Conservation (phyloP, 1,140 invertebrate genomes). For the Achatina immaculata region DNA sequence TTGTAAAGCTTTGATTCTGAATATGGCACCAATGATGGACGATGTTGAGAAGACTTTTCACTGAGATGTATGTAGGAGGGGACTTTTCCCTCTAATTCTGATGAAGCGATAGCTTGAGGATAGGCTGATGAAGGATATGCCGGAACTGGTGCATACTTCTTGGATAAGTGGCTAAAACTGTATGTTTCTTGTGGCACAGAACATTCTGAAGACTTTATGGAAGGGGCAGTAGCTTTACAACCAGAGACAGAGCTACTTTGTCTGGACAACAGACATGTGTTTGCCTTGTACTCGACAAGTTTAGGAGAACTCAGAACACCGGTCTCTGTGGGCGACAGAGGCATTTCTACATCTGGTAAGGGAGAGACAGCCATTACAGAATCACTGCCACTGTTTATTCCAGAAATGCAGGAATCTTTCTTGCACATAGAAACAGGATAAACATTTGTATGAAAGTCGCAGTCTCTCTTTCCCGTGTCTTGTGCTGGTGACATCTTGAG, state of each 20-base stretch:
- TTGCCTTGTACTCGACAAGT: neutral
- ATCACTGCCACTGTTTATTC: conserved; percentile 5
- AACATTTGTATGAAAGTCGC: neutral
- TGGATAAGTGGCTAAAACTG: neutral
- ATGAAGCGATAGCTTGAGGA: neutral
- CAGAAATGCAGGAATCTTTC: neutral
- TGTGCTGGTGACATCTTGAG: too few species aligned
- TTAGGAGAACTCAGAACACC: neutral
- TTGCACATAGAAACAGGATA: neutral
- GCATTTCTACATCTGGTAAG: conserved; percentile 21
- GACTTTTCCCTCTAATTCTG: neutral
- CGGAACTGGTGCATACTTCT: neutral
- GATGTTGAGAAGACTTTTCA: neutral
- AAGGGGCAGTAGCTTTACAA: neutral
- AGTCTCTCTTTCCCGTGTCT: too few species aligned
- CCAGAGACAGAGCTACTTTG: neutral
- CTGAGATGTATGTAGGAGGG: neutral
- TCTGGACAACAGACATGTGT: neutral
- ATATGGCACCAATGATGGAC: neutral
- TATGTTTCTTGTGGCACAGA: neutral
- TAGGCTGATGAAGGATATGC: neutral
- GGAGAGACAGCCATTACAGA: neutral
- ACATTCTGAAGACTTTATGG: neutral
- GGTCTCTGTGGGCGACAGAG: neutral
- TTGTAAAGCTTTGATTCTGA: neutral